Percentiles rank a stretch among this genome's conserved stretches.
phyloP scores from a whole-genome alignment of 2,113 vertebrate genomes.

The Trematomus loennbergii region DNA sequence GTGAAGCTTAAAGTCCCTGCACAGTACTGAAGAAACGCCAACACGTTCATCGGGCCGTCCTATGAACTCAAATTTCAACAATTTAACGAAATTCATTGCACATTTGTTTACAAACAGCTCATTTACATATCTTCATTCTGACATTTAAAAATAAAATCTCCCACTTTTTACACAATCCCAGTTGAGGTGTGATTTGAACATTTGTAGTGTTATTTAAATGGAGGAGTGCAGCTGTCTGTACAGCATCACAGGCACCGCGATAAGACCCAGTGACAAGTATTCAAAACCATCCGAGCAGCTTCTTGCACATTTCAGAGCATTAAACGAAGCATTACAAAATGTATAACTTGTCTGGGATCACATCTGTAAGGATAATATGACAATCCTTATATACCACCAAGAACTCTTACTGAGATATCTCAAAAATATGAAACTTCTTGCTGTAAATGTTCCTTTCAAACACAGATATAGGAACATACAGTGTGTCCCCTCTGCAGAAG shows the following conservation, averaged over 20 bases:
- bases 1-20: slow-evolving; percentile 60
- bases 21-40: slow-evolving; percentile 34
- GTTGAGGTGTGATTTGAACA: slow-evolving; percentile 16
- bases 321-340: slow-evolving; percentile 45
- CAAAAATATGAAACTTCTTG: slow-evolving; percentile 50
- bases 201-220: slow-evolving; percentile 28
- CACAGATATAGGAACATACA: slow-evolving; percentile 47
- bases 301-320: slow-evolving; percentile 27
- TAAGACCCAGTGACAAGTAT: slow-evolving; percentile 39
- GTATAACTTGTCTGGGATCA: slow-evolving; percentile 25
- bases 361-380: slow-evolving; percentile 13
- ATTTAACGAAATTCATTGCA: slow-evolving; percentile 66
- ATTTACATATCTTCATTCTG: slow-evolving; percentile 48
- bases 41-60: slow-evolving; percentile 23
- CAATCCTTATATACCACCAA: slow-evolving; percentile 24
- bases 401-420: slow-evolving; percentile 45
- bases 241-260: slow-evolving; percentile 50
- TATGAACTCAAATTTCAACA: slow-evolving; percentile 26
- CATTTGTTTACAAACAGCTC: slow-evolving; percentile 65
- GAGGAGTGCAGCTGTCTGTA: slow-evolving; percentile 35
- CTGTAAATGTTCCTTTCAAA: slow-evolving; percentile 51
- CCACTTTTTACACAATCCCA: slow-evolving; percentile 25
- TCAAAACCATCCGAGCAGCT: slow-evolving; percentile 19
- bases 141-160: slow-evolving; percentile 68
- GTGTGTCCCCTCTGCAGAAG: slow-evolving; percentile 33